A percentile compares a stretch with the other conserved stretches of the same genome.
phyloP scores from a whole-genome alignment of 2,797 vertebrate species.

The Emydoidea blandingii region DNA sequence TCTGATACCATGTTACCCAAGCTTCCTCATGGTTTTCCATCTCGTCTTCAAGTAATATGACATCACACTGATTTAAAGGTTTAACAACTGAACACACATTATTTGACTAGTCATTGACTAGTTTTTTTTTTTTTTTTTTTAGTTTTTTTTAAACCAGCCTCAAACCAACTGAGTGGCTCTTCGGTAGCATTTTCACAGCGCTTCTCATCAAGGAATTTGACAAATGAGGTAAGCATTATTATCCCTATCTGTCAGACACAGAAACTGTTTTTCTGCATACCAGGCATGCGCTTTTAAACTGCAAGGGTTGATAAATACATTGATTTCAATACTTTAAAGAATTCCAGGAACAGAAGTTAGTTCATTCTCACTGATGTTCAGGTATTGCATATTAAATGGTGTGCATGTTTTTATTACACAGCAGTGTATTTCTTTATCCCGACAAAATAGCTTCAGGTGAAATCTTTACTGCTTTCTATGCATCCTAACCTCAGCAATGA shows the following conservation, averaged over 20 bases:
- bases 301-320: not conserved
- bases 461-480: not conserved
- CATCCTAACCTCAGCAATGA: not conserved
- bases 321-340: not conserved
- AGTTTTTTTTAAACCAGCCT: not conserved
- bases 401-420: not conserved
- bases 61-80: not conserved
- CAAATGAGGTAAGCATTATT: not conserved
- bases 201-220: not conserved
- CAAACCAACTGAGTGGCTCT: not conserved
- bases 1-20: not conserved
- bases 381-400: not conserved
- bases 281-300: not conserved
- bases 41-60: not conserved
- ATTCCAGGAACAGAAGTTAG: not conserved
- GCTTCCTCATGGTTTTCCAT: not conserved
- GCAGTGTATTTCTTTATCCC: not conserved
- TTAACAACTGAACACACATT: not conserved
- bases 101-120: not conserved
- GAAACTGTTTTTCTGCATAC: not conserved
- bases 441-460: not conserved
- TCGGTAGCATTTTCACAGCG: not conserved
- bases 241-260: not conserved
- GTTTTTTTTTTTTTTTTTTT: not conserved
- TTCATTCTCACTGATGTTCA: not conserved